Evolutionary conservation across 2,888 invertebrate genomes (phyloP), one percentile per base, ranked within the genome.

Genomic region (Trachelus tabidus): DNA sequence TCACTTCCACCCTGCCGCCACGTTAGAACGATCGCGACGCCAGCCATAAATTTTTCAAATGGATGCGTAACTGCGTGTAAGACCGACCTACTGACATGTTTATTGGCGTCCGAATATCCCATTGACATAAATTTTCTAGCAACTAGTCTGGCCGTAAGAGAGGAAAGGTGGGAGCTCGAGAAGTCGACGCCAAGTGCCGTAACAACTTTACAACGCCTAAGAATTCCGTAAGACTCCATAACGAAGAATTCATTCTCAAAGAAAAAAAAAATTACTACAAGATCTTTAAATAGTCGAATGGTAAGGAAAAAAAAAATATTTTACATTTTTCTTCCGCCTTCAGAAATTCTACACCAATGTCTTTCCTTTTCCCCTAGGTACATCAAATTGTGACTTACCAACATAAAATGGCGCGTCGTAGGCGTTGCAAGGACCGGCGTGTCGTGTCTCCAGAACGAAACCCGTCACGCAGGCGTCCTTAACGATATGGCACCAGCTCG

Each of bases 401-500:
- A 78, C 81, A 77, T 85, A 83, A 77, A 85, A 80, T 40, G 88
- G 85, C 73, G 87, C 85, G 82, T 91, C 90, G 83, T 87, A 85
- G 81, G 83, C 84, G 84, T 91, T 90, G 89, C 95, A 95, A 85
- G 93, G 93, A 79, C 95, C 96, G 74, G 94, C 92, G 88, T 95
- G 93, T 87, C 94, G 94, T 73, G 96, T 94, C 88, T 95, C 95
- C 83, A 96, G 94, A 85, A 95, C 94, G 86, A 94, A 94, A 73
- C 96, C 95, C 69, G 94, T 95, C 83, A 93, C 93, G 89, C 96
- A 96, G n/a, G 96, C 94, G 87, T 95, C 95, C 90, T 94, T 94
- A 88, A 95, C 94, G 94, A 96, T 95, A 90, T 96, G 95, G 91
- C 96, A 96, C 95, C 96, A 96, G 79, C 95, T 95, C 82, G 93